Percentiles rank a stretch among this genome's conserved stretches.
Conservation (phyloP, 2,888 invertebrate genomes). For the Conus canariensis region DNA sequence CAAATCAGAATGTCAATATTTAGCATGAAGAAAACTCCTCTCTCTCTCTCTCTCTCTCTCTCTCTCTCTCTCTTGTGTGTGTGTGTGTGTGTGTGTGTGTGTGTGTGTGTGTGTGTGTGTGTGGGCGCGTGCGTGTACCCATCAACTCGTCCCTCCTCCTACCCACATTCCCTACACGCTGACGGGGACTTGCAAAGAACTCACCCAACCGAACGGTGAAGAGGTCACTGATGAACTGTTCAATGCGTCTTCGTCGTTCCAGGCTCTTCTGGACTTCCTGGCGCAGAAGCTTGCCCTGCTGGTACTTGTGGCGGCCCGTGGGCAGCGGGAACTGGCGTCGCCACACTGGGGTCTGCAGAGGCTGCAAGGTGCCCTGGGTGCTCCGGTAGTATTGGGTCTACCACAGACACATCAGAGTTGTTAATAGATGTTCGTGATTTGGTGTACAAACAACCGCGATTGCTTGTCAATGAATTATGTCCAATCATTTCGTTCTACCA, state of each 20-base stretch:
- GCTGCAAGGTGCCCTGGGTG: constrained; percentile 23
- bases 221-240: constrained; percentile 28
- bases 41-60: no score
- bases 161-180: background rate
- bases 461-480: no score
- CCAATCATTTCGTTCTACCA: no score
- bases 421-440: no score
- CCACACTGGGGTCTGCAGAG: background rate
- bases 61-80: no score
- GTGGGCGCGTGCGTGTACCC: background rate
- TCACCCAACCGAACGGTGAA: background rate
- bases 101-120: no score
- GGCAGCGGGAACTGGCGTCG: constrained; percentile 1
- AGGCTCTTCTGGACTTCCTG: background rate
- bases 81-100: no score
- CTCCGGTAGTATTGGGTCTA: constrained; percentile 33
- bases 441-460: no score
- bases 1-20: no score
- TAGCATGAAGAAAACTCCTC: background rate
- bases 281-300: constrained; percentile 30
- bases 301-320: background rate
- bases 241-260: background rate
- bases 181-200: background rate
- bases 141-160: background rate
- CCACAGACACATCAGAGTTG: background rate